Evolutionary conservation across 2,888 invertebrate genomes (phyloP).

Genomic region (Microlaimidae sp.): DNA sequence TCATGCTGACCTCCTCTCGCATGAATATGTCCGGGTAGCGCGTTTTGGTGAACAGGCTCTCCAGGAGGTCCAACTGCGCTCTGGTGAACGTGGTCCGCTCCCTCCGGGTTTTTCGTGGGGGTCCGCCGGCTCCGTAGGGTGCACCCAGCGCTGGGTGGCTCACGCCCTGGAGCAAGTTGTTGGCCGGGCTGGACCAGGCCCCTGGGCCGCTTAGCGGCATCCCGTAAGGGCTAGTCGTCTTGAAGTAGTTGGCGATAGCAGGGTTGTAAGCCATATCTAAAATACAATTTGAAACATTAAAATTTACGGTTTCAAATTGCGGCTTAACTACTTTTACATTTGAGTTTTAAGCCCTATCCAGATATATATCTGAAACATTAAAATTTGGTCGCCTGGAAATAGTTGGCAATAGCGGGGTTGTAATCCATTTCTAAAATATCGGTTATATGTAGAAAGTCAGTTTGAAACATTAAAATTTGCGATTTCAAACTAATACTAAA

Average conservation of each 20-base stretch:
- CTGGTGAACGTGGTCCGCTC: slow-evolving; percentile 93
- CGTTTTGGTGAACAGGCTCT: slow-evolving; percentile 76
- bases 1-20: slow-evolving; percentile 88
- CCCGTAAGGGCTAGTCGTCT: background rate
- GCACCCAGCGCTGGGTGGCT: background rate
- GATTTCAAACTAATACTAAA: too few relatives aligned
- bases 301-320: too few relatives aligned
- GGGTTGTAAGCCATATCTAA: slow-evolving; percentile 5
- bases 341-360: too few relatives aligned
- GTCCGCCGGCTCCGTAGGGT: background rate
- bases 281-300: too few relatives aligned
- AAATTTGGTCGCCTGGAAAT: too few relatives aligned
- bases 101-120: slow-evolving; percentile 61
- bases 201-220: background rate
- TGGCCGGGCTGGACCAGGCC: background rate
- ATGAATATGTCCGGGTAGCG: slow-evolving; percentile 91
- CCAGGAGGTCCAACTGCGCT: slow-evolving; percentile 77
- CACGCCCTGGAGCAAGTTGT: background rate
- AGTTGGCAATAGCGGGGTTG: too few relatives aligned
- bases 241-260: slow-evolving; percentile 2
- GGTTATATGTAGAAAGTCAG: too few relatives aligned
- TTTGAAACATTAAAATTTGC: too few relatives aligned
- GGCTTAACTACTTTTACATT: too few relatives aligned
- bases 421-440: too few relatives aligned
- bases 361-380: too few relatives aligned